Evolutionary conservation across 2,113 vertebrate genomes (phyloP).

Genomic region (Myrmophylax atrothorax): DNA sequence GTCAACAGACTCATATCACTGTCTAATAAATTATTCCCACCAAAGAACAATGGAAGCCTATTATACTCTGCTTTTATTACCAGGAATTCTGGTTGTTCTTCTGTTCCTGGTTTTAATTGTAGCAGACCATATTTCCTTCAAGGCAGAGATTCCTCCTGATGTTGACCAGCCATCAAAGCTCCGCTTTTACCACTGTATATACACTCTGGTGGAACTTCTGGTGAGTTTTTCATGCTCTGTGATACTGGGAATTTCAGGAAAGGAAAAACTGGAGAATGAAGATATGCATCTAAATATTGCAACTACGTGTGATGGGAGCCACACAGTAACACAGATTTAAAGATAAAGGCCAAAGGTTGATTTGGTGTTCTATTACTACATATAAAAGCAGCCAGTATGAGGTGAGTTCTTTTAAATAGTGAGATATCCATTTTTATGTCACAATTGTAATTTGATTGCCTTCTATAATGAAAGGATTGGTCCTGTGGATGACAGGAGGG

Average conservation of each 20-base stretch:
- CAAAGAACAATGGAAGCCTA: slow-evolving; percentile 1
- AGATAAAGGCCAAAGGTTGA: neutral
- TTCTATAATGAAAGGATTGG: neutral
- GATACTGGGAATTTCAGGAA: neutral
- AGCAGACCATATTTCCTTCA: neutral
- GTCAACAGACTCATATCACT: neutral
- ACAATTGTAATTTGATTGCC: neutral
- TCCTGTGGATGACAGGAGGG: neutral
- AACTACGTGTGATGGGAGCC: neutral
- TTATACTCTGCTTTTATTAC: neutral
- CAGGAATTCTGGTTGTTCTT: neutral
- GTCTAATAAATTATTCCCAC: neutral
- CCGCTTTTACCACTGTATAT: neutral
- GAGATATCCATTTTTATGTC: neutral
- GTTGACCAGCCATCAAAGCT: slow-evolving; percentile 31
- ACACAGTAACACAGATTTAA: neutral
- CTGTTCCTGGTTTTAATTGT: neutral
- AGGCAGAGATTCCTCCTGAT: slow-evolving; percentile 8
- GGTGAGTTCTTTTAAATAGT: neutral
- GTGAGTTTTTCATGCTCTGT: slow-evolving; percentile 16
- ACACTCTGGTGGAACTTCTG: neutral
- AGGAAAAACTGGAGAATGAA: neutral
- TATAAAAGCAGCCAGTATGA: neutral
- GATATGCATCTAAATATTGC: neutral
- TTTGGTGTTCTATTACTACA: neutral